These are phyloP conservation scores for Aythya baeri DNA, from an alignment of 2,113 vertebrate species.

Conservation along the genomic window DNA sequence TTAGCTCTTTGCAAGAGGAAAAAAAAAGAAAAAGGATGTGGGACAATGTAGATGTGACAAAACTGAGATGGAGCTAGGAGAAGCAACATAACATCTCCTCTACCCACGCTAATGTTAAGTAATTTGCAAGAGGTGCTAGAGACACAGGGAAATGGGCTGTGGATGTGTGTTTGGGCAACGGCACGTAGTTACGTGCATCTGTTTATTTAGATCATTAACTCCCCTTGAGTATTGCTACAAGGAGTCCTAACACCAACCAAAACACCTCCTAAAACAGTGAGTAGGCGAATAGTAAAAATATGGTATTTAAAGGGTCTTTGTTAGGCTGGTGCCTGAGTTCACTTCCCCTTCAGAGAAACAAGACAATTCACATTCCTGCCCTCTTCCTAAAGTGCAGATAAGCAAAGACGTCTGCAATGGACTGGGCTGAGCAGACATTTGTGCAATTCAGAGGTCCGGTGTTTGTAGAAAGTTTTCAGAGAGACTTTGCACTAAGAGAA, in stretches of 20 bases:
- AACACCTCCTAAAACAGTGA: not conserved
- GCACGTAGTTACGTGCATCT: not conserved
- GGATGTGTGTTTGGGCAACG: not conserved
- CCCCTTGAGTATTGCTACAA: not conserved
- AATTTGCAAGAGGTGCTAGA: not conserved
- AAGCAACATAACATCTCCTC: fast-evolving
- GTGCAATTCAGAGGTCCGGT: not conserved
- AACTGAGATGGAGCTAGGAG: not conserved
- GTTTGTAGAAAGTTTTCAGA: not conserved
- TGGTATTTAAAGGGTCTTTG: not conserved
- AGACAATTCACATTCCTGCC: conserved; percentile 53
- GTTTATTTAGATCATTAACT: not conserved
- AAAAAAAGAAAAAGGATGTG: not conserved
- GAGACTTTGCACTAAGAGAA: not conserved
- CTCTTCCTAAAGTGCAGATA: conserved; percentile 49
- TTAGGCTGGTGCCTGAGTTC: conserved; percentile 32
- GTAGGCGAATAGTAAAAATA: conserved; percentile 31
- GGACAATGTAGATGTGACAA: not conserved
- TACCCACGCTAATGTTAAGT: not conserved
- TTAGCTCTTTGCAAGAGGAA: not conserved
- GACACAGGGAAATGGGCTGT: not conserved
- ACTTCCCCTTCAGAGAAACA: conserved; percentile 45
- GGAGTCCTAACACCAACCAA: not conserved
- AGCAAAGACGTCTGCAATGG: not conserved
- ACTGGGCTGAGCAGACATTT: not conserved